Percentiles rank a stretch among this genome's conserved stretches.
These are phyloP conservation scores for Enteromius mattozi DNA, from an alignment of 2,797 vertebrate species.

Conservation along the genomic window DNA sequence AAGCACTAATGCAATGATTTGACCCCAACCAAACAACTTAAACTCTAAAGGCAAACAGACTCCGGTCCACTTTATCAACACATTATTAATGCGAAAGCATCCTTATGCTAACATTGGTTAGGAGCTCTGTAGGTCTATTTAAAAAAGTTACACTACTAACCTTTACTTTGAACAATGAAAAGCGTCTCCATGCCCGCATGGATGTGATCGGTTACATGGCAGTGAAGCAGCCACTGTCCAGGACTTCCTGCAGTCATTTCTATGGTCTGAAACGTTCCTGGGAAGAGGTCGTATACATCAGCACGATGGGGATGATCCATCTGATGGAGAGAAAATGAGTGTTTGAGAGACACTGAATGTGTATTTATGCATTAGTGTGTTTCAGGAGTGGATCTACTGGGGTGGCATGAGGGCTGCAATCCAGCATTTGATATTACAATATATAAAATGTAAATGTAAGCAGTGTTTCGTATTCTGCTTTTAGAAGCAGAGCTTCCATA, in stretches of 20 bases:
- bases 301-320: constrained; percentile 78
- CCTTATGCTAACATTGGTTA: background rate
- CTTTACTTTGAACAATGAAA: constrained; percentile 60
- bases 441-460: background rate
- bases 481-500: background rate
- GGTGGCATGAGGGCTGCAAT: background rate
- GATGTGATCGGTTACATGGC: constrained; percentile 83
- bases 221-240: constrained; percentile 84
- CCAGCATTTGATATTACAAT: background rate
- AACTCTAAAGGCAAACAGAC: background rate
- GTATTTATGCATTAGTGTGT: background rate
- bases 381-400: background rate
- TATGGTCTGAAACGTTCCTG: constrained; percentile 83
- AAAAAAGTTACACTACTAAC: background rate
- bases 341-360: background rate
- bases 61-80: background rate
- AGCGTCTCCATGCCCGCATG: constrained; percentile 85
- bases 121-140: background rate
- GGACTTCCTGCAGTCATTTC: constrained; percentile 80
- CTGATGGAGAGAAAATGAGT: constrained; percentile 62
- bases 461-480: background rate
- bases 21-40: background rate
- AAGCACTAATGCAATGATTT: background rate
- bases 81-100: background rate
- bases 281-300: constrained; percentile 83